Evolutionary conservation across 2,797 vertebrate species (phyloP), one percentile per base, ranked within the genome.

Genomic region (Halcyon chelicuti): DNA sequence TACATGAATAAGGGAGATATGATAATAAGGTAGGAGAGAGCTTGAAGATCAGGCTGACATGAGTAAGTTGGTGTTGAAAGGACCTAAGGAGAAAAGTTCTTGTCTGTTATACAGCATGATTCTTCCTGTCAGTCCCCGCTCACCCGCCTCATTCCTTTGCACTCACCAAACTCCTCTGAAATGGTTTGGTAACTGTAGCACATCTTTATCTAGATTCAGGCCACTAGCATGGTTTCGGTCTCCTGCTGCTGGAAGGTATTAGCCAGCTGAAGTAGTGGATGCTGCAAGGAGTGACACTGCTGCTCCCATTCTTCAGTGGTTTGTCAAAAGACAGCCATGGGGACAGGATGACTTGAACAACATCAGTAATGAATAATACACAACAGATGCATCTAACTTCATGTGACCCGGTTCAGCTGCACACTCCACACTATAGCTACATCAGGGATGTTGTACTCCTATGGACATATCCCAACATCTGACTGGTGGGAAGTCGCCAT

Each of bases 391-490:
- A 15, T 46, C 39, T 70, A 20, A 37, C 26, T 16, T 82, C 17
- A 22, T 0, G 0, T 71, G 57, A 35, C 57, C 23, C 52, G 40
- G 3, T 37, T 67, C 2, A 0, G 1, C 31, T 52, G 31, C 13
- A 9, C 52, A 21, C 21, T 63, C 22, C 62, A 33, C 22, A 12
- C 17, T 44, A 10, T 42, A 44, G 29, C 61, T 47, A 4, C 13
- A 10, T 75, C 31, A 63, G 40, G 23, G 17, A 1, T 47, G 8
- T 39, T 86, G 35, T 80, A 17, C 40, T 86, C 31, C 47, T 14
- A 12, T 42, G 57, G 25, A 17, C 31, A 4, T 66, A 3, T 46
- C 7, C 28, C 57, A 67, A 5, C 14, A 35, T 44, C 16, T 52
- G 37, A 39, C 40, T 66, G n/a, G 29, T 18, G 39, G 66, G 7